These are phyloP conservation scores for Cerceris ruficornis DNA, from an alignment of 2,888 invertebrate genomes.

Conservation along the genomic window DNA sequence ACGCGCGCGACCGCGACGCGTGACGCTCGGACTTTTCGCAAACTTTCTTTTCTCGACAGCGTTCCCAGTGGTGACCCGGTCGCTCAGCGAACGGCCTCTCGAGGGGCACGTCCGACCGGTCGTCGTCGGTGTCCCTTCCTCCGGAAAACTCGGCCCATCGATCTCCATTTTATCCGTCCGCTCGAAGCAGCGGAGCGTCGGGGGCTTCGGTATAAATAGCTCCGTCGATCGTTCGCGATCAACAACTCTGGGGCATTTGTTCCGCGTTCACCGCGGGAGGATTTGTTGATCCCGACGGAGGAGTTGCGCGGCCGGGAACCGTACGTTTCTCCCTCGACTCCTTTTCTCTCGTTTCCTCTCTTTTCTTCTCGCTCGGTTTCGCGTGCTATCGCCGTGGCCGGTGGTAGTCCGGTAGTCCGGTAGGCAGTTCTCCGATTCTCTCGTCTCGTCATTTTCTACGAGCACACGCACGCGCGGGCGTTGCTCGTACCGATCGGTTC, in stretches of 20 bases:
- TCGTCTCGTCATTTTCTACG: slow-evolving; percentile 36
- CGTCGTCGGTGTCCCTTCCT: no score
- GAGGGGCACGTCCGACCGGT: slow-evolving; percentile 19
- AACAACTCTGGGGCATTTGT: slow-evolving; percentile 62
- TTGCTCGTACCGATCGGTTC: slow-evolving; percentile 26
- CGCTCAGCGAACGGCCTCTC: neutral
- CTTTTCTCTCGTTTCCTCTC: neutral
- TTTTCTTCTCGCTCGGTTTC: neutral
- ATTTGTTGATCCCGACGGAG: slow-evolving; percentile 66
- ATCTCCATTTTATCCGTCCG: slow-evolving; percentile 64
- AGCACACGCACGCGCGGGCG: slow-evolving; percentile 43
- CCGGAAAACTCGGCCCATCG: slow-evolving; percentile 50
- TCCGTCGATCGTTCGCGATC: slow-evolving; percentile 53
- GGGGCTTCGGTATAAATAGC: slow-evolving; percentile 60
- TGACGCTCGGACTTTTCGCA: no score
- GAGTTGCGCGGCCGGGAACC: slow-evolving; percentile 47
- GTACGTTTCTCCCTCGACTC: slow-evolving; percentile 19
- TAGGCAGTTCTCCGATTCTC: neutral
- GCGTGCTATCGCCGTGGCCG: neutral
- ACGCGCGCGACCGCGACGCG: neutral
- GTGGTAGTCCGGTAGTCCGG: neutral
- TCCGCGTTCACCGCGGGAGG: slow-evolving; percentile 58
- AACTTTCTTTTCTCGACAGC: no score
- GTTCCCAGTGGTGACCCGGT: no score
- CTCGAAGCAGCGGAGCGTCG: slow-evolving; percentile 40